These are phyloP conservation scores for Lasioglossum oenotherae DNA, from an alignment of 2,888 invertebrate genomes.

Conservation along the genomic window DNA sequence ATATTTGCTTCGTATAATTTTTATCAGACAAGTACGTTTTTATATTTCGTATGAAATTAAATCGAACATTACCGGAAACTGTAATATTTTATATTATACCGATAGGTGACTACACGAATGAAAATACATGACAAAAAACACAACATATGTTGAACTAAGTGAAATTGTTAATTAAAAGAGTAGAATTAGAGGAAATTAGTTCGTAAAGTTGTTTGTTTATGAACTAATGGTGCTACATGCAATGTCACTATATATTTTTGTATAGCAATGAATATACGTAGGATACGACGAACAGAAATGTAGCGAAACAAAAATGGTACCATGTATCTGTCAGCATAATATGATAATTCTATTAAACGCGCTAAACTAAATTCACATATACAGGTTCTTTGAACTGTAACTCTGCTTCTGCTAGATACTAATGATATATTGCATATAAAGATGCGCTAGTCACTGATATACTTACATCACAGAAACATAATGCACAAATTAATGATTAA, in stretches of 20 bases:
- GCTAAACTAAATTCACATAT: constrained; percentile 4
- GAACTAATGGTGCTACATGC: constrained; percentile 52
- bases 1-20: constrained; percentile 4
- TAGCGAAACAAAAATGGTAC: constrained; percentile 19
- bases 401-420: constrained; percentile 37
- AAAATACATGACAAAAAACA: constrained; percentile 14
- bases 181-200: constrained; percentile 30
- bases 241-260: constrained; percentile 65
- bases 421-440: constrained; percentile 31
- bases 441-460: constrained; percentile 48
- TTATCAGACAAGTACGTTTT: neutral
- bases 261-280: constrained; percentile 56
- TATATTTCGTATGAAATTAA: neutral
- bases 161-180: constrained; percentile 26
- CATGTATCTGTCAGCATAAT: constrained; percentile 33
- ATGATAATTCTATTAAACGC: constrained; percentile 40
- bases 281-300: constrained; percentile 19
- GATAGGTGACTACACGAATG: neutral
- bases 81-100: constrained; percentile 28
- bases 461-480: constrained; percentile 32
- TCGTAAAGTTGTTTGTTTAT: constrained; percentile 44
- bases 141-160: constrained; percentile 12
- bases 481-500: constrained; percentile 46
- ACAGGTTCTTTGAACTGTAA: constrained; percentile 32
- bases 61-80: neutral